Percentiles rank a stretch among this genome's conserved stretches.
phyloP scores from a whole-genome alignment of 2,113 vertebrate genomes.

The Patagioenas fasciata region DNA sequence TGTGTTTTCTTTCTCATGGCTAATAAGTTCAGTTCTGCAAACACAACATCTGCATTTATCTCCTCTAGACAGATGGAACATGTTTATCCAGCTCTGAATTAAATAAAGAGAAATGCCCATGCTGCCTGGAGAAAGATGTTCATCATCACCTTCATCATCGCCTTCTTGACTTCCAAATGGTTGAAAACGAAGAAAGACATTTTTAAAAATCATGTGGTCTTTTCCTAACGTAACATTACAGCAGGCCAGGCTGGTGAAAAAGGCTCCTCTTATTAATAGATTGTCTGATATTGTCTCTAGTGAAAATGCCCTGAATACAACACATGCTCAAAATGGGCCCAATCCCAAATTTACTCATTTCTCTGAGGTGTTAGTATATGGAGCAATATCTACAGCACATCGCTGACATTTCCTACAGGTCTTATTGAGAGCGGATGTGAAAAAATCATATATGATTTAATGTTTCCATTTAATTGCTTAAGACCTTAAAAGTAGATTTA shows the following conservation, averaged over 20 bases:
- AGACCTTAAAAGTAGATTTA: neutral
- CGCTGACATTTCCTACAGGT: neutral
- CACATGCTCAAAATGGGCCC: fast-evolving
- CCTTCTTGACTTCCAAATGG: too few species aligned
- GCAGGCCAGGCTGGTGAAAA: neutral
- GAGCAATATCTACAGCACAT: fast-evolving
- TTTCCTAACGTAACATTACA: neutral
- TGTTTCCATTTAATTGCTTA: neutral
- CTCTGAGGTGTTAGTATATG: fast-evolving
- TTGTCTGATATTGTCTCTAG: fast-evolving
- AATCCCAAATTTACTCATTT: fast-evolving
- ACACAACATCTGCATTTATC: neutral
- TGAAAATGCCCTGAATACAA: neutral
- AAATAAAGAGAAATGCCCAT: neutral
- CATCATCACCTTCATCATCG: neutral
- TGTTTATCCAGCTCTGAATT: neutral
- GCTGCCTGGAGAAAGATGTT: neutral
- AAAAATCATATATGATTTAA: neutral
- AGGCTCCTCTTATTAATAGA: too few species aligned
- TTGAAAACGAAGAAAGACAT: neutral
- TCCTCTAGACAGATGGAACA: neutral
- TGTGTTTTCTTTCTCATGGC: neutral
- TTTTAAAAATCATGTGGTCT: fast-evolving
- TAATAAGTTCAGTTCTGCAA: neutral
- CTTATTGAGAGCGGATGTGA: fast-evolving